Base-by-base conservation (phyloP, 1,140 invertebrate species). In the Zaprionus taronus region DNA sequence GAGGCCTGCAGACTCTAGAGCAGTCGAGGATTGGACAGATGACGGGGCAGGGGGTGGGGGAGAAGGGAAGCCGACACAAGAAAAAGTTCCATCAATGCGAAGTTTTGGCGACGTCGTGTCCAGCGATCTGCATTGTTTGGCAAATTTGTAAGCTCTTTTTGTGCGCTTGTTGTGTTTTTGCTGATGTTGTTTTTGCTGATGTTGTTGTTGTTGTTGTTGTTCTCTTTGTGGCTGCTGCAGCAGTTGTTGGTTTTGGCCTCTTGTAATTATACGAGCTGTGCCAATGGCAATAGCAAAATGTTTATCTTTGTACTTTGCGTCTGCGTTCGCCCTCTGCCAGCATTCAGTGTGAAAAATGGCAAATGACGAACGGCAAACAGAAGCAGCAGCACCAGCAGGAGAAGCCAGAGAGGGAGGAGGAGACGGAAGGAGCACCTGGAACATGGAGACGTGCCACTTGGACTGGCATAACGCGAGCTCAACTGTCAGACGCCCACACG, bases 51-150 rank as follows among this genome's bases (percentile, higher is more conserved):
- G 31, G 7, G 17, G 5, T 24, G 24, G 9, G n/a, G 24, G 60
- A 15, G 38, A 20, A 5, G 17, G 20, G 64, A 17, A 56, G 60
- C 58, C 58, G 58, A 62, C 58, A 70, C 70, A 76, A 76, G 51
- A 65, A 76, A 75, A 64, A 71, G 60, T 76, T 71, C 61, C 73
- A 76, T 76, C 73, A 65, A 71, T 71, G 73, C 73, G 44, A 71
- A 34, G 60, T 65, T 76, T 44, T 65, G 67, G 72, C 51, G 65
- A 83, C 77, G 78, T 85, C 83, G 80, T 86, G 83, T 77, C 79
- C 79, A 77, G 77, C 77, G 76, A 83, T 87, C 83, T 81, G 79
- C 83, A 85, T 86, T 86, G 81, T 85, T 83, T 86, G 80, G 83
- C 83, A 86, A 86, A 87, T 85, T 87, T 87, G 83, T 79, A 77